Percentiles rank a stretch among this genome's conserved stretches.
These are phyloP conservation scores for Polydrusus tereticollis DNA, from an alignment of 2,888 invertebrate genomes.

Conservation along the genomic window DNA sequence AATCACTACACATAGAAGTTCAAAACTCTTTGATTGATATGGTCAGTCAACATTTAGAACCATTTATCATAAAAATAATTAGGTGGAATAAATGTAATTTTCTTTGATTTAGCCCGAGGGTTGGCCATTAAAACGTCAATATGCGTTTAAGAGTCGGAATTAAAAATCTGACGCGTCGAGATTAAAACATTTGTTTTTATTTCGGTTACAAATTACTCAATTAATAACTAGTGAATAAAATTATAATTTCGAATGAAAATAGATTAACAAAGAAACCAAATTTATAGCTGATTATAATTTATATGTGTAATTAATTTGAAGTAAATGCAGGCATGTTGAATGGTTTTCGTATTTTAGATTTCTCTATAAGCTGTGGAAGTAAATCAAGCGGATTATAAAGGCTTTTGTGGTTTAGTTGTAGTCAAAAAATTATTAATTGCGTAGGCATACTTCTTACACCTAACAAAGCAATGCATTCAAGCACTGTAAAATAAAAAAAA, in stretches of 20 bases:
- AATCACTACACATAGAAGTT: conserved; percentile 38
- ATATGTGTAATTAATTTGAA: conserved; percentile 32
- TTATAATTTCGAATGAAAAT: conserved; percentile 35
- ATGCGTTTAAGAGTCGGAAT: conserved; percentile 39
- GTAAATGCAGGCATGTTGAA: conserved; percentile 14
- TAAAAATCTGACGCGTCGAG: conserved; percentile 33
- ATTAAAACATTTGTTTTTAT: conserved; percentile 44
- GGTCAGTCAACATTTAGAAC: conserved; percentile 48
- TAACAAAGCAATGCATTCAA: no score
- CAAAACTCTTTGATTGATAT: conserved; percentile 49
- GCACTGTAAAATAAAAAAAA: no score
- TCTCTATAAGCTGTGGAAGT: no score
- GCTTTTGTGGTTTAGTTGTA: no score
- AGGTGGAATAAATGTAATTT: conserved; percentile 50
- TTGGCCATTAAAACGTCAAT: conserved; percentile 45
- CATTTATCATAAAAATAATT: conserved; percentile 53
- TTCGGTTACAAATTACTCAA: conserved; percentile 41
- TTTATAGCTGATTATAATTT: conserved; percentile 40
- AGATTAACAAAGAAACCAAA: conserved; percentile 30
- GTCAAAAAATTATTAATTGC: no score
- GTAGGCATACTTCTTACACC: no score
- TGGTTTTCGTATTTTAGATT: no score
- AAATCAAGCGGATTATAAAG: no score
- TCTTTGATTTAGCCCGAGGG: conserved; percentile 48
- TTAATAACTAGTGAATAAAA: conserved; percentile 41